These are phyloP conservation scores for Panthera uncia DNA, from an alignment of 2,113 vertebrate genomes.

Conservation along the genomic window DNA sequence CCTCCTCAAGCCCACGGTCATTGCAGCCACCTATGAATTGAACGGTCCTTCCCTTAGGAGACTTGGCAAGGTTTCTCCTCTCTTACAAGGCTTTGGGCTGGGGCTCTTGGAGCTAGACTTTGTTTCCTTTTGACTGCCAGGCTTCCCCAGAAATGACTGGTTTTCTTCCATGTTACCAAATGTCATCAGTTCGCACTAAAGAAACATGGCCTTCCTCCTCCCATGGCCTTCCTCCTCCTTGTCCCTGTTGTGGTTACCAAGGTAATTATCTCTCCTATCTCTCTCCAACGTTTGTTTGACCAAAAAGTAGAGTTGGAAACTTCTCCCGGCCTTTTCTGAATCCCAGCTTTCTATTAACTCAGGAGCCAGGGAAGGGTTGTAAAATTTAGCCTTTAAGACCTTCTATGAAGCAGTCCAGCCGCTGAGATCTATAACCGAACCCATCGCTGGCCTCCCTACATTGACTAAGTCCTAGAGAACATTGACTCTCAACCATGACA, in stretches of 20 bases:
- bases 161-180: constrained; percentile 4
- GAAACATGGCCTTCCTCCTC: background rate
- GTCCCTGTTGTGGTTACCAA: background rate
- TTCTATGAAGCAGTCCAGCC: background rate
- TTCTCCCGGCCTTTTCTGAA: constrained; percentile 19
- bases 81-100: background rate
- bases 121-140: background rate
- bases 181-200: background rate
- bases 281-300: background rate
- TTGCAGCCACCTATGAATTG: background rate
- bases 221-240: background rate
- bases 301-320: background rate
- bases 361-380: background rate
- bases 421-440: background rate
- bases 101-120: background rate
- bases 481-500: background rate
- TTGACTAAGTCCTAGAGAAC: background rate
- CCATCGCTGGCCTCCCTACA: background rate
- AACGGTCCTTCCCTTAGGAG: background rate
- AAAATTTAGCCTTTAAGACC: constrained; percentile 17
- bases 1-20: background rate
- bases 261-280: background rate
- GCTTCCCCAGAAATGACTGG: background rate
- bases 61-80: background rate
- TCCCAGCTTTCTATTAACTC: constrained; percentile 36